Percentiles rank a stretch among this genome's conserved stretches.
Conservation (phyloP, 2,888 invertebrate genomes). For the Drosophila borborema region DNA sequence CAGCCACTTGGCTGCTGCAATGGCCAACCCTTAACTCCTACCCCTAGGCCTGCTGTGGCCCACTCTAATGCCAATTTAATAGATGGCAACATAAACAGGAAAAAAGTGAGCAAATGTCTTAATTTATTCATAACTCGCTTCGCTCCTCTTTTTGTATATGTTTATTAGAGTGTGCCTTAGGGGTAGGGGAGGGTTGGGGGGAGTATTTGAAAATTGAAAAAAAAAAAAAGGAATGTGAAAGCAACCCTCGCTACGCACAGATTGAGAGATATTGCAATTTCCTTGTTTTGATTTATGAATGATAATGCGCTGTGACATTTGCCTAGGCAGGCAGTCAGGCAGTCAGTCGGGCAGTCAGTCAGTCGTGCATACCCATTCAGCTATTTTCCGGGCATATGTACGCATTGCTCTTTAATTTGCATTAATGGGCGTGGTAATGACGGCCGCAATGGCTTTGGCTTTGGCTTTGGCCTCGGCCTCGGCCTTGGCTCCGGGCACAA, state of each 20-base stretch:
- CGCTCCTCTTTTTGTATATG: conserved; percentile 56
- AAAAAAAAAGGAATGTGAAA: conserved; percentile 20
- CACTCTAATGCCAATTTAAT: conserved; percentile 83
- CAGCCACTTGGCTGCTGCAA: conserved; percentile 26
- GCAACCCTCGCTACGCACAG: conserved; percentile 30
- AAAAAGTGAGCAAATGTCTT: conserved; percentile 81
- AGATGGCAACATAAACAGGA: conserved; percentile 56
- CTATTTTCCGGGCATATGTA: conserved; percentile 76
- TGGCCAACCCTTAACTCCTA: not conserved
- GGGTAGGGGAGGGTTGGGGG: not conserved
- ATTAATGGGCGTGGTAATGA: conserved; percentile 81
- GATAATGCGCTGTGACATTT: conserved; percentile 83
- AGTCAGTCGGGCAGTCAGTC: conserved; percentile 1
- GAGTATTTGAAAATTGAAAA: conserved; percentile 50
- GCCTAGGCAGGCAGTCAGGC: conserved; percentile 14
- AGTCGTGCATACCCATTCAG: conserved; percentile 15
- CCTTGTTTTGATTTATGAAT: conserved; percentile 84
- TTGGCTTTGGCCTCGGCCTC: conserved; percentile 11
- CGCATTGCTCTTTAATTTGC: conserved; percentile 81
- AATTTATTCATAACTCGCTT: conserved; percentile 82
- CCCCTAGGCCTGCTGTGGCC: not conserved
- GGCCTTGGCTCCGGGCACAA: conserved; percentile 32
- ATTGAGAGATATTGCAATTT: conserved; percentile 74
- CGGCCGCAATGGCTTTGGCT: conserved; percentile 36
- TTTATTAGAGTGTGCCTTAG: conserved; percentile 65